Percentiles rank a stretch among this genome's conserved stretches.
Conservation (phyloP, 2,797 vertebrate species). For the Chloroceryle amazona region DNA sequence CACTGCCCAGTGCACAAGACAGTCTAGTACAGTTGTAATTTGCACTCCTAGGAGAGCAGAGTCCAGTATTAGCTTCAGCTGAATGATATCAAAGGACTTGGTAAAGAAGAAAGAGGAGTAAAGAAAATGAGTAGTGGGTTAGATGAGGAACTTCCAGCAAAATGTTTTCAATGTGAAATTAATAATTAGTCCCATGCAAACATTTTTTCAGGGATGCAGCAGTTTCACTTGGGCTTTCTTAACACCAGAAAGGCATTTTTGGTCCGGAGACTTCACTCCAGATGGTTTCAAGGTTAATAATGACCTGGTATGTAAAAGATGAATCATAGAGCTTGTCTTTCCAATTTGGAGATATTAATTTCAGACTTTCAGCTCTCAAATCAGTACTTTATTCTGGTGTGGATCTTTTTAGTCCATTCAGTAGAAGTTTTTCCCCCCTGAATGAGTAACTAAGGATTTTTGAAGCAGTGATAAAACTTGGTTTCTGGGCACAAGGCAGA, state of each 20-base stretch:
- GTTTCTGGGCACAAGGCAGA: neutral
- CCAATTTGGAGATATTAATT: neutral
- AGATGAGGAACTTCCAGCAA: neutral
- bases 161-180: neutral
- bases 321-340: neutral
- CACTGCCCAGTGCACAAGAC: neutral
- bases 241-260: neutral
- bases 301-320: neutral
- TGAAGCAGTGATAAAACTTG: neutral
- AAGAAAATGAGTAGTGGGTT: neutral
- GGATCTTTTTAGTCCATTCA: neutral
- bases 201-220: neutral
- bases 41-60: conserved; percentile 26
- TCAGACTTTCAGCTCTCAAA: neutral
- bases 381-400: neutral
- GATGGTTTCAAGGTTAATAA: neutral
- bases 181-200: neutral
- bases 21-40: neutral
- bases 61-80: conserved; percentile 8
- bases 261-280: neutral
- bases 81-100: conserved; percentile 23
- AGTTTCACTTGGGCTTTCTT: neutral
- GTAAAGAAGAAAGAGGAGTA: conserved; percentile 15
- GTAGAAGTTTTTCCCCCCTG: neutral
- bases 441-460: neutral